Percentiles rank a stretch among this genome's conserved stretches.
Conservation (phyloP, 2,113 vertebrate genomes). For the Podarcis cretensis region DNA sequence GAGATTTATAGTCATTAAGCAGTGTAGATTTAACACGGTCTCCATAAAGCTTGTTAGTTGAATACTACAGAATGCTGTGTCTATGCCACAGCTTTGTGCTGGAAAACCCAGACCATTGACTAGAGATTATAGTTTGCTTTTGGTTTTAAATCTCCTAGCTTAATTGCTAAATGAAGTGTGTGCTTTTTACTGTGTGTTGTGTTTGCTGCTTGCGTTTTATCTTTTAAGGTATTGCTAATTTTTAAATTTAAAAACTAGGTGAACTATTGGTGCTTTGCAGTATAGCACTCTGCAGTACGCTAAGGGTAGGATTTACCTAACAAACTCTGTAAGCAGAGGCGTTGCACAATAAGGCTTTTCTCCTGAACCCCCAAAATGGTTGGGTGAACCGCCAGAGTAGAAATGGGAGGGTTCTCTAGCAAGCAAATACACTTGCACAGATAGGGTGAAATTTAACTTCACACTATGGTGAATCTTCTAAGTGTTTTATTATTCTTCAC, state of each 20-base stretch:
- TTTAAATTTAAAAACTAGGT: neutral
- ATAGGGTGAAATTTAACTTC: too few relatives aligned
- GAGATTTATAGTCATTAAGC: neutral
- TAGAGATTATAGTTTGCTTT: neutral
- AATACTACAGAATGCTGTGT: neutral
- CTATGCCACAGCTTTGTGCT: neutral
- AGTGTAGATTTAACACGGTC: neutral
- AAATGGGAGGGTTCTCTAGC: too few relatives aligned
- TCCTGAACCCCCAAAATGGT: too few relatives aligned
- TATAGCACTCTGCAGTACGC: neutral
- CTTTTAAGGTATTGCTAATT: neutral
- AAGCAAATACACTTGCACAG: too few relatives aligned
- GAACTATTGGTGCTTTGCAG: neutral
- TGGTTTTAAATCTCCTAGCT: neutral
- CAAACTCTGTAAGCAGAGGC: too few relatives aligned
- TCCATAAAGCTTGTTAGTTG: neutral
- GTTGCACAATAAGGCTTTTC: too few relatives aligned
- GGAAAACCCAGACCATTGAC: neutral
- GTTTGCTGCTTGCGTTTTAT: neutral
- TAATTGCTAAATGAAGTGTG: neutral
- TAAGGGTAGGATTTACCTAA: neutral
- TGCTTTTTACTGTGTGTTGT: fast-evolving
- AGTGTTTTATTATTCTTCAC: neutral
- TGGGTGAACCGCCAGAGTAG: too few relatives aligned
- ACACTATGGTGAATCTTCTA: too few relatives aligned